Evolutionary conservation across 2,113 vertebrate genomes (phyloP).

Genomic region (Crotalus viridis): DNA sequence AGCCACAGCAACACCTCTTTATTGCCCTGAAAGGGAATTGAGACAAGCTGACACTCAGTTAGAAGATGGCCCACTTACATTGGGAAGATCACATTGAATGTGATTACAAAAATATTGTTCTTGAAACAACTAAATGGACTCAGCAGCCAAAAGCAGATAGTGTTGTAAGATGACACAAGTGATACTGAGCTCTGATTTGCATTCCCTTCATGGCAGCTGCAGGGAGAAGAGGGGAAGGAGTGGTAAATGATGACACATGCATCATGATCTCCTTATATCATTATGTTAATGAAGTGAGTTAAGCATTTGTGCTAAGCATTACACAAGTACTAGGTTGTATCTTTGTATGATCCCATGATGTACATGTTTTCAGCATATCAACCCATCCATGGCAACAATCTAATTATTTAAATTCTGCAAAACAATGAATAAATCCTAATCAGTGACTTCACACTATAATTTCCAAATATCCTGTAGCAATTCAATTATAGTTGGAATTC

Average conservation of each 20-base stretch:
- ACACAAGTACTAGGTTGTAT: background rate
- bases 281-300: background rate
- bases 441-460: background rate
- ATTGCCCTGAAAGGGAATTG: background rate
- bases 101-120: background rate
- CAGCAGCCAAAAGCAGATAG: background rate
- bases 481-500: background rate
- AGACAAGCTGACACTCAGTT: background rate
- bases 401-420: background rate
- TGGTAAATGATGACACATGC: background rate
- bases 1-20: background rate
- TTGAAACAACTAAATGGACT: background rate
- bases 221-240: background rate
- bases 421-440: background rate
- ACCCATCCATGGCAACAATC: background rate
- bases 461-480: background rate
- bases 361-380: background rate
- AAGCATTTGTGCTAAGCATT: background rate
- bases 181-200: background rate
- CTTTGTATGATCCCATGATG: background rate
- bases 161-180: background rate
- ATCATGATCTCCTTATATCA: background rate
- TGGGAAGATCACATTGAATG: background rate
- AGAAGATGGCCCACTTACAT: background rate
- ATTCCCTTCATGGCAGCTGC: background rate